These are phyloP conservation scores for Saguinus imperator DNA, from an alignment of 2,113 vertebrate species.

Conservation along the genomic window DNA sequence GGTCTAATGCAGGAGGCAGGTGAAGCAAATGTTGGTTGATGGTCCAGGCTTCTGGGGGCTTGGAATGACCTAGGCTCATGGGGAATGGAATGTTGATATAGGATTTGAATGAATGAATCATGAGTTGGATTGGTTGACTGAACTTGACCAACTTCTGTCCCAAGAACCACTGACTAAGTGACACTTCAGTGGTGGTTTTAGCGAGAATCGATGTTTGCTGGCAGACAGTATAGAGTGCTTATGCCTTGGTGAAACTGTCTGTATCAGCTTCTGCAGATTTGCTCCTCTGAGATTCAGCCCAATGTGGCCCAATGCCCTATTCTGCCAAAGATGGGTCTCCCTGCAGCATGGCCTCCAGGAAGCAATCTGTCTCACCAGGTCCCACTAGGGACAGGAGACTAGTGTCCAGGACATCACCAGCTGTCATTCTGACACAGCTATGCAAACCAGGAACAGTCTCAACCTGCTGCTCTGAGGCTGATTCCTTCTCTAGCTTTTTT, in stretches of 20 bases:
- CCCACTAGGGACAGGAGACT: not conserved
- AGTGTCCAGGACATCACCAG: not conserved
- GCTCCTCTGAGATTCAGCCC: not conserved
- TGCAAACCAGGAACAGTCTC: not conserved
- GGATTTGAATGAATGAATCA: not conserved
- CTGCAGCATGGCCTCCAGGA: not conserved
- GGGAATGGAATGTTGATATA: not conserved
- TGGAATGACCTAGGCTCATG: not conserved
- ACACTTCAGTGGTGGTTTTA: not conserved
- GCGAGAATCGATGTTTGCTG: not conserved
- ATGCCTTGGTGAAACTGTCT: not conserved
- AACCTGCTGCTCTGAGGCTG: not conserved
- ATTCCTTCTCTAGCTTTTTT: not conserved
- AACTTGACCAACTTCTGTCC: not conserved
- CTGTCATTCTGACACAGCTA: not conserved
- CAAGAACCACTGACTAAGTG: not conserved
- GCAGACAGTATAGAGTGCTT: not conserved
- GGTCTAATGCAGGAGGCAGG: not conserved
- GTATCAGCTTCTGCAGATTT: not conserved
- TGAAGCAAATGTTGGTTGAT: not conserved
- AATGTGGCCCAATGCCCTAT: accelerated
- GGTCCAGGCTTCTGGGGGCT: not conserved
- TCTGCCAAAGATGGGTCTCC: not conserved
- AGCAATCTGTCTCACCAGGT: accelerated
- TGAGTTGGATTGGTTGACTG: not conserved